These are phyloP conservation scores for Aphaenogaster rudis DNA, from an alignment of 1,140 invertebrate genomes.

Conservation along the genomic window DNA sequence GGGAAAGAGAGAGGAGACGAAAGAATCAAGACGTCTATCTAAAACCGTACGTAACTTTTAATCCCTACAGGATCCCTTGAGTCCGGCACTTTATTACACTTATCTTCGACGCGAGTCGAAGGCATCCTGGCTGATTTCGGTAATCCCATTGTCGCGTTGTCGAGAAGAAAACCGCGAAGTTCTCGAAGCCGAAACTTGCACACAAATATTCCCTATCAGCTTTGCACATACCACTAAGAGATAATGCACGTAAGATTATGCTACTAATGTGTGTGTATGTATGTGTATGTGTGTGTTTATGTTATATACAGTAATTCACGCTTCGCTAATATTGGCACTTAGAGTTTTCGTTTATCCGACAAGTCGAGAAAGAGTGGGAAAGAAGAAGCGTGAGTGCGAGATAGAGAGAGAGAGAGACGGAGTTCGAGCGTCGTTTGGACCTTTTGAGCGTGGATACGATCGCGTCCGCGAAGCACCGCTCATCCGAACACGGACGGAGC, in stretches of 20 bases:
- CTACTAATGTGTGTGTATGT: conserved; percentile 64
- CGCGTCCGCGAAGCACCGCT: conserved; percentile 4
- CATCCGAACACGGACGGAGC: conserved; percentile 8
- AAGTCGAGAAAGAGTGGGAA: conserved; percentile 48
- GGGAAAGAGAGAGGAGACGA: neutral
- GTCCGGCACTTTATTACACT: neutral
- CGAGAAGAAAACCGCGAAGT: conserved; percentile 28
- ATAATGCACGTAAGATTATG: conserved; percentile 72
- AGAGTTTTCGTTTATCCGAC: conserved; percentile 59
- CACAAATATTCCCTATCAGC: neutral
- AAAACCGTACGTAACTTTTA: conserved; percentile 14
- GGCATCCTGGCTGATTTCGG: neutral
- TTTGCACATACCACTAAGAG: conserved; percentile 59
- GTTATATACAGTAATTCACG: conserved; percentile 65
- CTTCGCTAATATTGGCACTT: conserved; percentile 82
- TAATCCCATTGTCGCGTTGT: neutral
- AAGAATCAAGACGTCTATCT: neutral
- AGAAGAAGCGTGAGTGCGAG: conserved; percentile 22
- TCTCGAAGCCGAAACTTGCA: conserved; percentile 28
- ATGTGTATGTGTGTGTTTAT: conserved; percentile 53
- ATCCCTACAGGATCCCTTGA: conserved; percentile 2
- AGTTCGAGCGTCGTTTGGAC: conserved; percentile 14
- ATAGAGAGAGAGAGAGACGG: conserved; percentile 20
- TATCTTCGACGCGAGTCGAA: conserved; percentile 12
- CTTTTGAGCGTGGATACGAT: conserved; percentile 36